These are phyloP conservation scores for Smutsia gigantea DNA, from an alignment of 2,797 vertebrate species.

Conservation along the genomic window DNA sequence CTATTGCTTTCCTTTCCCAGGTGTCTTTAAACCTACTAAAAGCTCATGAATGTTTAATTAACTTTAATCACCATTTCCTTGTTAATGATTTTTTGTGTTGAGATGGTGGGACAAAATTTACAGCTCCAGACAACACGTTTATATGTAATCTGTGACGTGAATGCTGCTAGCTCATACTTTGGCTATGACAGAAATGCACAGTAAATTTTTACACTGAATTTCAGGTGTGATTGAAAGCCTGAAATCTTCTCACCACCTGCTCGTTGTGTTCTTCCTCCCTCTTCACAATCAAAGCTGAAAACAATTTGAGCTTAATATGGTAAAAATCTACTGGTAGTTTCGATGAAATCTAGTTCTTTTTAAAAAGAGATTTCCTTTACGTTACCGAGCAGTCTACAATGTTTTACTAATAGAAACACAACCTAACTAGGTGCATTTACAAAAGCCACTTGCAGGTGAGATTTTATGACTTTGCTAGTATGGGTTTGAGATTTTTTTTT, in stretches of 20 bases:
- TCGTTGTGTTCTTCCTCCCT: background rate
- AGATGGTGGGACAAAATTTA: conserved; percentile 18
- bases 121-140: background rate
- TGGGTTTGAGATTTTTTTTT: conserved; percentile 52
- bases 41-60: conserved; percentile 6
- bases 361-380: conserved; percentile 25
- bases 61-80: conserved; percentile 37
- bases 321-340: background rate
- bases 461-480: conserved; percentile 54
- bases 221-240: background rate
- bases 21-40: background rate
- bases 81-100: background rate
- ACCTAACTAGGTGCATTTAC: conserved; percentile 49
- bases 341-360: conserved; percentile 18
- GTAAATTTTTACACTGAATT: background rate
- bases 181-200: background rate
- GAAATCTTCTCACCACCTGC: background rate
- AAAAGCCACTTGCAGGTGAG: conserved; percentile 58
- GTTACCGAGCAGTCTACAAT: conserved; percentile 40
- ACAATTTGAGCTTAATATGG: background rate
- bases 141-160: background rate
- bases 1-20: background rate
- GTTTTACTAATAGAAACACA: conserved; percentile 60
- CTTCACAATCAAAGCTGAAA: background rate
- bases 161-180: background rate